phyloP scores from a whole-genome alignment of 1,140 invertebrate genomes.

The Lysiphlebus fabarum region DNA sequence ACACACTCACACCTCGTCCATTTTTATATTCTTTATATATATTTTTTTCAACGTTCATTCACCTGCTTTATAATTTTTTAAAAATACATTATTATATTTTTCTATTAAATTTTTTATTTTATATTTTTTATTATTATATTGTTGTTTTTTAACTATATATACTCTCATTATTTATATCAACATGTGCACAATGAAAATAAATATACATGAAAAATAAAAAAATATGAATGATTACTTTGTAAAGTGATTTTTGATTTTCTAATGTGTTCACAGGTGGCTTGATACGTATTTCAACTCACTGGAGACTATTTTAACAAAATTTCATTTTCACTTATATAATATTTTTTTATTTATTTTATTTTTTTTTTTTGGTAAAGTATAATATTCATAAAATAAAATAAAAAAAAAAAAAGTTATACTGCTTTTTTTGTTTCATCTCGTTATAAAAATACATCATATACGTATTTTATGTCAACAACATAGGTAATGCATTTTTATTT shows the following conservation, averaged over 20 bases:
- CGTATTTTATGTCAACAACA: too few species aligned
- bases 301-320: too few species aligned
- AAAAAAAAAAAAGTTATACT: too few species aligned
- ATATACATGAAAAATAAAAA: too few species aligned
- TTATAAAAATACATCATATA: too few species aligned
- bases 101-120: not conserved
- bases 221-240: constrained; percentile 1
- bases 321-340: too few species aligned
- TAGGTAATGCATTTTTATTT: constrained; percentile 1
- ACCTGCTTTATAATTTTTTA: constrained; percentile 27
- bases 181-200: constrained; percentile 1
- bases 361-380: too few species aligned
- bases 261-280: constrained; percentile 12
- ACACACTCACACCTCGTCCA: constrained; percentile 9
- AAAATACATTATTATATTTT: too few species aligned
- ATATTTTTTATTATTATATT: not conserved
- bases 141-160: not conserved
- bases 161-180: constrained; percentile 7
- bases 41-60: constrained; percentile 22
- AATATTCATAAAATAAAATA: too few species aligned
- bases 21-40: constrained; percentile 1
- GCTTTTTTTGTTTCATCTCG: too few species aligned
- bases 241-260: constrained; percentile 4
- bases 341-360: too few species aligned
- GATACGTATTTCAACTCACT: too few species aligned